Base-by-base conservation (phyloP, 2,797 vertebrate species). In the Spea hammondii region DNA sequence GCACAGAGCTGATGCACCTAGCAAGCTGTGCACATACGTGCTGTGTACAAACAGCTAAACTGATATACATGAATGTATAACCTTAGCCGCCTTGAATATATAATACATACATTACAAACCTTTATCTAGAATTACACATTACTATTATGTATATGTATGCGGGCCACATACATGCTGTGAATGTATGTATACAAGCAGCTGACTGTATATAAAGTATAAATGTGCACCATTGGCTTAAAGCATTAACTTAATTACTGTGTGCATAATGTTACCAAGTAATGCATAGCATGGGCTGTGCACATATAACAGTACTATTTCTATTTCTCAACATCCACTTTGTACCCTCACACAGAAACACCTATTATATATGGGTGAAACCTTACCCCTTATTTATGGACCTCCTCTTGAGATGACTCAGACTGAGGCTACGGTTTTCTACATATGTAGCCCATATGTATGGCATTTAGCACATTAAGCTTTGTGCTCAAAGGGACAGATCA, bases 1-100 rank as follows among this genome's bases (percentile, higher is more conserved):
- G 73, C 74, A 88, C 77, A 88, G 86, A 90, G 88, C 81, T 80
- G 74, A 80, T 83, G 80, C 83, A 81, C 74, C 83, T 82, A 77
- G 75, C 84, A 79, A 86, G 74, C 79, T 80, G 76, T 70, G 69
- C 81, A 74, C 76, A 74, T 70, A 77, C 65, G 71, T 70, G 5
- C 70, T 62, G 68, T 79, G 67, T 77, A 77, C 72, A 83, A 69
- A 79, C 78, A 79, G 60, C 13, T 32, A 50, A 53, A 62, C n/a
- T 62, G 9, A 32, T 32, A 2, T 8, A 59, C 12, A 59, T 3
- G 12, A 13, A 59, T 59, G 10, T 59, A 59, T 59, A 5, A 59
- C 55, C 55, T 59, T 59, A 12, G n/a, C 9, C 5, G 55, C 11
- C 55, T 59, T 59, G 55, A 59, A 10, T 10, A 13, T 59, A 12